Evolutionary conservation across 2,797 vertebrate genomes (phyloP).

Genomic region (Eospalax fontanierii): DNA sequence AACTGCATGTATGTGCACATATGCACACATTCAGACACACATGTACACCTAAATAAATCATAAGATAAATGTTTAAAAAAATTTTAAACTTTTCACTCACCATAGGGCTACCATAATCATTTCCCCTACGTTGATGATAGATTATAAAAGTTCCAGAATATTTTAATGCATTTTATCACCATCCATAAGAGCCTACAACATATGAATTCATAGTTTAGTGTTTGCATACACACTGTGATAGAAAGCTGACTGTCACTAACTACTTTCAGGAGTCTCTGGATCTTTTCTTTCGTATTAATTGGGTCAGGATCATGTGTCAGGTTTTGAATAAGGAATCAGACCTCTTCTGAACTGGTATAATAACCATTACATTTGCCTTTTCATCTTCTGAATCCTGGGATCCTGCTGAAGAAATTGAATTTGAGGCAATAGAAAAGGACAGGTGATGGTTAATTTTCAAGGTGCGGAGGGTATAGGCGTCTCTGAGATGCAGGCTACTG

Average conservation of each 20-base stretch:
- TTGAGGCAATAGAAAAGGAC: not conserved
- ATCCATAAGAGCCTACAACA: not conserved
- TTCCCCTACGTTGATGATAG: conserved; percentile 17
- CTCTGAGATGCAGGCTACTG: not conserved
- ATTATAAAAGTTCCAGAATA: not conserved
- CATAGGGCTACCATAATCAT: not conserved
- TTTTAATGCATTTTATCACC: not conserved
- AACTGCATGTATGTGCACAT: too few relatives aligned
- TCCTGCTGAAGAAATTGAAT: not conserved
- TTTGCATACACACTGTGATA: not conserved
- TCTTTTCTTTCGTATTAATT: not conserved
- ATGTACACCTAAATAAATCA: too few relatives aligned
- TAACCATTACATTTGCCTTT: not conserved
- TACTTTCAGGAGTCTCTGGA: not conserved
- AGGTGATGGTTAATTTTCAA: not conserved
- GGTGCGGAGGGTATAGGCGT: not conserved
- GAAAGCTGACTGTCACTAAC: not conserved
- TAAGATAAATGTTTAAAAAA: not conserved
- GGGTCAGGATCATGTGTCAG: not conserved
- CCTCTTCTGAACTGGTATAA: not conserved
- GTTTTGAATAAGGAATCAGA: not conserved
- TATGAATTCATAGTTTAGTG: not conserved
- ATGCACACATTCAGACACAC: too few relatives aligned
- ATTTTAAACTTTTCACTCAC: conserved; percentile 2
- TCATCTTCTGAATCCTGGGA: not conserved